Evolutionary conservation across 2,113 vertebrate species (phyloP).

Genomic region (Epinephelus cyanopodus): DNA sequence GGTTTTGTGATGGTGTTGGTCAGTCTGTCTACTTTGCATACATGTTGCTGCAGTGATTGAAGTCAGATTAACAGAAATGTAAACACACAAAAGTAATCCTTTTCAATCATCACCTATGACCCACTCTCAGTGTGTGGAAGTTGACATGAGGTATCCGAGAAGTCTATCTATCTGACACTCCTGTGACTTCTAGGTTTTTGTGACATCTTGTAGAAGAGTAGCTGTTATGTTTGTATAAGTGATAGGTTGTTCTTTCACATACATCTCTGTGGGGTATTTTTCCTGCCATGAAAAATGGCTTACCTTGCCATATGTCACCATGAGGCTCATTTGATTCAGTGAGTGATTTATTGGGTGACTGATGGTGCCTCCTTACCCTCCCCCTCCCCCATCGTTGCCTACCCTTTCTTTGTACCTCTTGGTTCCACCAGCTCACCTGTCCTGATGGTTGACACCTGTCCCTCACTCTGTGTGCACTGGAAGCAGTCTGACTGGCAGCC

Average conservation of each 20-base stretch:
- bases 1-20: too few species aligned
- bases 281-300: slow-evolving; percentile 11
- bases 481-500: slow-evolving; percentile 46
- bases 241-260: slow-evolving; percentile 5
- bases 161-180: not conserved
- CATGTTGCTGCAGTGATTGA: too few species aligned
- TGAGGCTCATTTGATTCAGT: slow-evolving; percentile 37
- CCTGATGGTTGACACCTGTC: slow-evolving; percentile 41
- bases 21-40: too few species aligned
- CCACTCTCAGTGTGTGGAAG: too few species aligned
- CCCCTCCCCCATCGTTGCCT: not conserved
- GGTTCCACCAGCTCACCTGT: slow-evolving; percentile 52
- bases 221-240: not conserved
- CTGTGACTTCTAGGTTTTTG: not conserved
- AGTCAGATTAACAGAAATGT: too few species aligned
- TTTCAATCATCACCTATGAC: too few species aligned
- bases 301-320: slow-evolving; percentile 16
- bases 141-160: too few species aligned
- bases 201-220: not conserved
- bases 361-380: not conserved
- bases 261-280: slow-evolving; percentile 7
- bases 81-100: too few species aligned
- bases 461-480: slow-evolving; percentile 29
- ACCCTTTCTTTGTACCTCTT: slow-evolving; percentile 20
- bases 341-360: slow-evolving; percentile 52